phyloP scores from a whole-genome alignment of 2,797 vertebrate species.

The Falco rusticolus region DNA sequence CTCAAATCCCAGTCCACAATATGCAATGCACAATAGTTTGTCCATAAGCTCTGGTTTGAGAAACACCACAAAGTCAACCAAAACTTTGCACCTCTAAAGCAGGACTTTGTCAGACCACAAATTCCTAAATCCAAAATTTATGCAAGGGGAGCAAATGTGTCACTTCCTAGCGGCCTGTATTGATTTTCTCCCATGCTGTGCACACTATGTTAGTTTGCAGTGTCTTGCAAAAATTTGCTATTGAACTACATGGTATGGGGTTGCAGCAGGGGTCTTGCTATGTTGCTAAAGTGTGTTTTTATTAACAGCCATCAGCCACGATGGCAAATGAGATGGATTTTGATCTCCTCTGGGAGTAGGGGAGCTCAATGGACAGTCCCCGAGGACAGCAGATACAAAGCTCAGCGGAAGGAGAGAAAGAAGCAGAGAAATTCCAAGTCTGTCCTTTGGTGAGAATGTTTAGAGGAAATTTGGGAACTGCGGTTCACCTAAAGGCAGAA shows the following conservation, averaged over 20 bases:
- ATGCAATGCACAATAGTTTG: neutral
- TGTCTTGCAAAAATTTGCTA: neutral
- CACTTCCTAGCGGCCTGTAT: neutral
- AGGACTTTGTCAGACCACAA: neutral
- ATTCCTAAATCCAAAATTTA: neutral
- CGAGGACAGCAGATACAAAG: neutral
- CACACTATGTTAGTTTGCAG: neutral
- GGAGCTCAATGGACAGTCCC: neutral
- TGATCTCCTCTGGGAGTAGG: neutral
- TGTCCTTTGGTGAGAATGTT: neutral
- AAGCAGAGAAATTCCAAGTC: neutral
- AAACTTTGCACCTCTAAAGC: neutral
- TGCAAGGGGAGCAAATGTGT: fast-evolving
- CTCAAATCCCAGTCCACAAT: neutral
- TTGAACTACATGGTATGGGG: neutral
- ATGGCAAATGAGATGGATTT: neutral
- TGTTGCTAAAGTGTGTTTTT: neutral
- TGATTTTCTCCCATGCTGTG: neutral
- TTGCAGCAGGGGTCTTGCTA: neutral
- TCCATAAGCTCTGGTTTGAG: neutral
- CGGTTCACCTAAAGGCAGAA: neutral
- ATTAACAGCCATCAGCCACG: neutral
- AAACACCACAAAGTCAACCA: neutral
- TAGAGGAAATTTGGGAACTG: neutral
- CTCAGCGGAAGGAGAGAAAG: neutral